These are phyloP conservation scores for Podarcis cretensis DNA, from an alignment of 2,113 vertebrate species.

Conservation along the genomic window DNA sequence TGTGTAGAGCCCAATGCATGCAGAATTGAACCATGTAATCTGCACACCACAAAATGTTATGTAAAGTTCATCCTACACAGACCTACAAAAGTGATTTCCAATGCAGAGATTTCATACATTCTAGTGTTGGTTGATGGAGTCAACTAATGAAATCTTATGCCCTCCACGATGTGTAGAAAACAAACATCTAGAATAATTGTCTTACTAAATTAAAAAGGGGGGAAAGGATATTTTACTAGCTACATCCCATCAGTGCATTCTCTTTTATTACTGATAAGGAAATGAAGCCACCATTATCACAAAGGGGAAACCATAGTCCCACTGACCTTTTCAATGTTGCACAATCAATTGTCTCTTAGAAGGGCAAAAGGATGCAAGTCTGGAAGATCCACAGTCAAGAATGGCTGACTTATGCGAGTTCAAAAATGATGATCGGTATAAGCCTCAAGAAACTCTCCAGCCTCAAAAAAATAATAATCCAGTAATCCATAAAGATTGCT, in stretches of 20 bases:
- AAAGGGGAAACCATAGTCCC: background rate
- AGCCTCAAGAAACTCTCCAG: slow-evolving; percentile 46
- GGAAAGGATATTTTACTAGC: background rate
- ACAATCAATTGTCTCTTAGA: slow-evolving; percentile 56
- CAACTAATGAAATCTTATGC: background rate
- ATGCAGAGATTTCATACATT: background rate
- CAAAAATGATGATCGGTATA: slow-evolving; percentile 40
- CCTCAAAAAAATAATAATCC: slow-evolving; percentile 46
- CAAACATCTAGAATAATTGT: no score
- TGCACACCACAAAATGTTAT: background rate
- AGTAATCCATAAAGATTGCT: slow-evolving; percentile 57
- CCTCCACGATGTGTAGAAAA: background rate
- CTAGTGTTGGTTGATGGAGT: background rate
- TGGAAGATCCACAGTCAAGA: slow-evolving; percentile 67
- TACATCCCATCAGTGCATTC: background rate
- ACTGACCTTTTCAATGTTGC: slow-evolving; percentile 69
- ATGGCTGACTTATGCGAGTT: slow-evolving; percentile 63
- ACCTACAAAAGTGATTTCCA: background rate
- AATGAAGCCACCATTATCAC: slow-evolving; percentile 9
- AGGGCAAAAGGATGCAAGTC: slow-evolving; percentile 47
- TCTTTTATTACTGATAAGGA: background rate
- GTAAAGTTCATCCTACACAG: background rate
- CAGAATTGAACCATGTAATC: no score
- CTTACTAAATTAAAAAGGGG: background rate
- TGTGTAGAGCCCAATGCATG: background rate